These are phyloP conservation scores for Ochotona princeps DNA, from an alignment of 2,113 vertebrate genomes.

Conservation along the genomic window DNA sequence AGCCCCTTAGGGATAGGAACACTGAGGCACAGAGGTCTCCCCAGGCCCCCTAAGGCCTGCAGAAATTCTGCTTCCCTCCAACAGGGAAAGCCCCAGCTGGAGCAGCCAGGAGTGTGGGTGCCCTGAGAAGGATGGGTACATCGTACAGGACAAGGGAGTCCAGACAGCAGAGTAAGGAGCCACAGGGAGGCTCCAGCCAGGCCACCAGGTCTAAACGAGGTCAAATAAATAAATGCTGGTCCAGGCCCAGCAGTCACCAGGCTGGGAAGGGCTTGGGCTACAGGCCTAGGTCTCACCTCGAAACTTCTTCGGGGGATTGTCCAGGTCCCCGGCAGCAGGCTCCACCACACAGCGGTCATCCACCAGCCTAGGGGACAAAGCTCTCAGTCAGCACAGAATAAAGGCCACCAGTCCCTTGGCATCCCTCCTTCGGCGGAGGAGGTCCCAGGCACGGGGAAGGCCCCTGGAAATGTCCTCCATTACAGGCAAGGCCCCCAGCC, in stretches of 20 bases:
- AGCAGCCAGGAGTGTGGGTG: neutral
- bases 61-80: neutral
- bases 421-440: neutral
- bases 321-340: conserved; percentile 94
- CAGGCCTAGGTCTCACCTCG: conserved; percentile 88
- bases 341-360: conserved; percentile 98
- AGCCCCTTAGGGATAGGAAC: neutral
- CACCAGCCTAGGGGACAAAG: conserved; percentile 89
- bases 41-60: neutral
- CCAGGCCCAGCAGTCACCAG: neutral
- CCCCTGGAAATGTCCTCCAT: neutral
- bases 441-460: neutral
- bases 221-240: neutral
- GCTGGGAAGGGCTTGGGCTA: rapidly evolving
- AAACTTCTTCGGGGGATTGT: conserved; percentile 98
- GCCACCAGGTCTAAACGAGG: rapidly evolving
- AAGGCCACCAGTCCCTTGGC: neutral
- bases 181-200: rapidly evolving
- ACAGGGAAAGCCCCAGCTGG: conserved; percentile 12
- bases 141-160: rapidly evolving
- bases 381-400: neutral
- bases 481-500: neutral
- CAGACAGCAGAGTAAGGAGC: neutral
- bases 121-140: neutral
- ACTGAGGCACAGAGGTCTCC: neutral